phyloP scores from a whole-genome alignment of 2,113 vertebrate species.

The Cacatua alba region DNA sequence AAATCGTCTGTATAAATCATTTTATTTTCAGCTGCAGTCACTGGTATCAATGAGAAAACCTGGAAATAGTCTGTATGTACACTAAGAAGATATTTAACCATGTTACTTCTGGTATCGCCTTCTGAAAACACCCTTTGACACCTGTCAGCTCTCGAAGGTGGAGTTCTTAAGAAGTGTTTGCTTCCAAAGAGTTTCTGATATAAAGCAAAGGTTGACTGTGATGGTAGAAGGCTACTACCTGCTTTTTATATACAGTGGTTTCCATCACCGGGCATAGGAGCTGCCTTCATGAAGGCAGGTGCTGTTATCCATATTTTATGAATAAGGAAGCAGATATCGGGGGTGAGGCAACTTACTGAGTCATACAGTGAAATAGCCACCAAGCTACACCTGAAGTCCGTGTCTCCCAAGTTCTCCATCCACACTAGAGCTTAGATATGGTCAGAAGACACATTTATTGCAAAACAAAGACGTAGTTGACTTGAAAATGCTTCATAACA shows the following conservation, averaged over 20 bases:
- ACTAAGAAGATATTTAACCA: neutral
- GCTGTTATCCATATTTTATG: neutral
- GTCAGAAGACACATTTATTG: neutral
- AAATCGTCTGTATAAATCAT: neutral
- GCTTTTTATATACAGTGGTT: neutral
- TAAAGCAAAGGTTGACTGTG: neutral
- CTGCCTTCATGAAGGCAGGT: neutral
- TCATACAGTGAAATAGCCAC: neutral
- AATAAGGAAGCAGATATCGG: neutral
- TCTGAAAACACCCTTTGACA: neutral
- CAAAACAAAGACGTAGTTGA: neutral
- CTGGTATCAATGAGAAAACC: neutral
- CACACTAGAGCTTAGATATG: neutral
- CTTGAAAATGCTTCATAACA: neutral
- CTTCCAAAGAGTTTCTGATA: neutral
- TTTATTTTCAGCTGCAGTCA: neutral
- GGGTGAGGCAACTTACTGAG: neutral
- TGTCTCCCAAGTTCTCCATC: neutral
- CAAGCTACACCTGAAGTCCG: neutral
- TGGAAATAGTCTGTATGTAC: neutral
- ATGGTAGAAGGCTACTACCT: neutral
- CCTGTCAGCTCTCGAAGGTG: neutral
- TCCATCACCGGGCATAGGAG: neutral
- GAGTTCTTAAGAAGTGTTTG: neutral
- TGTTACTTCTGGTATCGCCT: neutral